Evolutionary conservation across 2,888 invertebrate species (phyloP).

Genomic region (Steinernema hermaphroditum): DNA sequence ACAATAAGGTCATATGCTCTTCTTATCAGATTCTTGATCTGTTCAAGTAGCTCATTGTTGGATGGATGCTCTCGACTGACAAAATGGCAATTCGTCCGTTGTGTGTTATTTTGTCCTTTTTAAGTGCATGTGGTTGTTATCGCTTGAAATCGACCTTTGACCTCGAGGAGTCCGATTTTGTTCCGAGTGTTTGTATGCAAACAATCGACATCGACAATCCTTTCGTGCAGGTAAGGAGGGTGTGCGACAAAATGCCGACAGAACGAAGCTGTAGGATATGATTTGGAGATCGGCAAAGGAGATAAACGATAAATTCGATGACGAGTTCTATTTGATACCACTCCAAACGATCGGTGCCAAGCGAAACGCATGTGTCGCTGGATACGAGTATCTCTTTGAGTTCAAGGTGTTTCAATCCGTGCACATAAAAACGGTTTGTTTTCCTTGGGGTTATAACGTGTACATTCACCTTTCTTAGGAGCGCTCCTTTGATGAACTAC

Average conservation of each 20-base stretch:
- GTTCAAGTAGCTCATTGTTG: too few relatives aligned
- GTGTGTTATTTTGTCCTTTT: neutral
- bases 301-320: conserved; percentile 24
- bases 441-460: neutral
- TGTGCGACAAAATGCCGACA: too few relatives aligned
- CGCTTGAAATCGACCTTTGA: neutral
- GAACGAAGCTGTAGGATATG: neutral
- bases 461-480: neutral
- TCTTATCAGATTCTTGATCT: too few relatives aligned
- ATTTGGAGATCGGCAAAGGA: conserved; percentile 11
- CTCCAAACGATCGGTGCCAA: conserved; percentile 2
- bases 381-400: conserved; percentile 5
- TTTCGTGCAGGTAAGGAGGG: neutral
- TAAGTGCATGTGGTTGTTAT: neutral
- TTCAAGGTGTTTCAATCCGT: conserved; percentile 7
- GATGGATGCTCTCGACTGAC: neutral
- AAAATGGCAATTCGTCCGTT: neutral
- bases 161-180: conserved; percentile 5
- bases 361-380: conserved; percentile 5
- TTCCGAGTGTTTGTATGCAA: neutral
- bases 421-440: neutral
- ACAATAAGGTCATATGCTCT: too few relatives aligned
- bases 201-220: conserved; percentile 14
- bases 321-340: neutral
- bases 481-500: neutral